Evolutionary conservation across 2,888 invertebrate species (phyloP).

Genomic region (Allophyes oxyacanthae): DNA sequence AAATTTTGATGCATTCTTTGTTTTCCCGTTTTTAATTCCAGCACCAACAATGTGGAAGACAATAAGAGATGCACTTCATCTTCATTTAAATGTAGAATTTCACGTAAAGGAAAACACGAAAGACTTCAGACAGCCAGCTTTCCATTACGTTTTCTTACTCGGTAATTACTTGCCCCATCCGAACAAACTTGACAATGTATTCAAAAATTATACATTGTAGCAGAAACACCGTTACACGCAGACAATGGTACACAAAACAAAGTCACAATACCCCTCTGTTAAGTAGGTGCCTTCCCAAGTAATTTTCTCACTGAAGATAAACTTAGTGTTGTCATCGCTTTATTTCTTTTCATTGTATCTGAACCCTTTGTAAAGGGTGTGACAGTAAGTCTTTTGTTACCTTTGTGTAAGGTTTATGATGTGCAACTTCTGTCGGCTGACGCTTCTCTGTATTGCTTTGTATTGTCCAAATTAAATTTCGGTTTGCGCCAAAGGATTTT

Average conservation of each 20-base stretch:
- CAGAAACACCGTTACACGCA: conserved; percentile 41
- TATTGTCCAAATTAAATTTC: conserved; percentile 59
- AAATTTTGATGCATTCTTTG: too few species aligned
- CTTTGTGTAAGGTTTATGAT: conserved; percentile 74
- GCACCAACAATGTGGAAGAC: too few species aligned
- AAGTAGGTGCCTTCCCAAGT: conserved; percentile 60
- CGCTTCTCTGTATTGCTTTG: conserved; percentile 54
- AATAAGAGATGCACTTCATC: background rate
- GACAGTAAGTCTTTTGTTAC: conserved; percentile 70
- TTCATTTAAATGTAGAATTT: conserved; percentile 21
- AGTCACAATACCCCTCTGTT: conserved; percentile 54
- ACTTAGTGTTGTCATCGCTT: conserved; percentile 66
- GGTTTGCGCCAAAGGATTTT: conserved; percentile 39
- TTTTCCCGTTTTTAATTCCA: too few species aligned
- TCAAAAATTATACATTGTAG: conserved; percentile 49
- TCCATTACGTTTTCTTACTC: conserved; percentile 43
- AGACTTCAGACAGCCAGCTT: conserved; percentile 11
- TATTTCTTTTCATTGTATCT: conserved; percentile 74
- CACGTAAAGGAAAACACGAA: conserved; percentile 9
- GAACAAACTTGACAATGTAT: conserved; percentile 54
- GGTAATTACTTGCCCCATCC: conserved; percentile 40
- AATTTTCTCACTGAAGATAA: conserved; percentile 68
- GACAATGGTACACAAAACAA: conserved; percentile 63
- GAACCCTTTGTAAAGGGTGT: conserved; percentile 71
- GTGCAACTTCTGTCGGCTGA: conserved; percentile 68